Conservation (phyloP, 2,113 vertebrate genomes). For the Coptodon rendalli region DNA sequence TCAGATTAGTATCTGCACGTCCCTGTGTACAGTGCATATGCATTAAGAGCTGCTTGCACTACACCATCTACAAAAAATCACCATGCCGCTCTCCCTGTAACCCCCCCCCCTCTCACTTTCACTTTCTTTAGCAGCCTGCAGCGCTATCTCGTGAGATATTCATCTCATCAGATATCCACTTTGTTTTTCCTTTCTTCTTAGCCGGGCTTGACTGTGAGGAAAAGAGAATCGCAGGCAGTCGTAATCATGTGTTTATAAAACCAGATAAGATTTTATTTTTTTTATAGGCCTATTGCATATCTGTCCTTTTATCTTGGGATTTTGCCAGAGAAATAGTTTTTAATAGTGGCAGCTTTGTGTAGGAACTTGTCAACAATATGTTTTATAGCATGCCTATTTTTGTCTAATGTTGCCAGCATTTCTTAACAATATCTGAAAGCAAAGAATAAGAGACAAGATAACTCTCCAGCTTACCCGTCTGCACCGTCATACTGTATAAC, state of each 20-base stretch:
- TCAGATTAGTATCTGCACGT: conserved; percentile 53
- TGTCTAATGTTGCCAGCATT: conserved; percentile 22
- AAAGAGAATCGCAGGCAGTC: conserved; percentile 51
- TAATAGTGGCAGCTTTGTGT: conserved; percentile 19
- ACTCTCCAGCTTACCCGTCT: neutral
- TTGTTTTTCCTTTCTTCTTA: conserved; percentile 65
- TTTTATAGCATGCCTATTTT: conserved; percentile 24
- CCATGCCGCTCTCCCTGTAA: neutral
- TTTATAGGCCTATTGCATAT: conserved; percentile 46
- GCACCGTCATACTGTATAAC: neutral
- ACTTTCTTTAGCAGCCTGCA: conserved; percentile 42
- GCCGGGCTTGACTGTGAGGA: conserved; percentile 55
- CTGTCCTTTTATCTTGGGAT: conserved; percentile 31
- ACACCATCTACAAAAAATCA: conserved; percentile 11
- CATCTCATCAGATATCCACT: conserved; percentile 70
- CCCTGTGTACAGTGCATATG: conserved; percentile 18
- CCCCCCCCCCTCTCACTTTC: neutral
- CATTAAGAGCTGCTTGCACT: conserved; percentile 24
- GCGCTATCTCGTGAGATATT: conserved; percentile 58
- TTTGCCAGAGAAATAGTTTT: conserved; percentile 29
- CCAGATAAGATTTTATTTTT: conserved; percentile 67
- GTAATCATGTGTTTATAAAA: conserved; percentile 71
- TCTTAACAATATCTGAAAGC: conserved; percentile 15
- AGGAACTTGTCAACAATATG: conserved; percentile 31
- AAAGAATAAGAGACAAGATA: conserved; percentile 17